Evolutionary conservation across 1,140 invertebrate genomes (phyloP).

Genomic region (Pectinophora gossypiella): DNA sequence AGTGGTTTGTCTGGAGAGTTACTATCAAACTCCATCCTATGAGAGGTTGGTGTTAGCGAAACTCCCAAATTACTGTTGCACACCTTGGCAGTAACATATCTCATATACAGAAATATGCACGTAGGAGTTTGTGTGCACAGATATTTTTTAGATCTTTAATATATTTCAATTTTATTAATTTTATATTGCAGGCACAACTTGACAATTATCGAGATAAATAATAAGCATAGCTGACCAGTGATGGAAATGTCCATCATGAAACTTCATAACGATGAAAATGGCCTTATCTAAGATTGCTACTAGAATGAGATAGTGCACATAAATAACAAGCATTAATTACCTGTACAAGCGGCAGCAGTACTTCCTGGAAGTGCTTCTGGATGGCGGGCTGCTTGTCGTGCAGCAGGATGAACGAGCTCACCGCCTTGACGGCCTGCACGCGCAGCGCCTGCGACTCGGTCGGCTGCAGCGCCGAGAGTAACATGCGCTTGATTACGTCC

Average conservation of each 20-base stretch:
- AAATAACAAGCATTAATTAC: no score
- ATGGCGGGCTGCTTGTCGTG: slow-evolving; percentile 94
- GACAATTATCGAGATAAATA: no score
- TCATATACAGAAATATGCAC: slow-evolving; percentile 33
- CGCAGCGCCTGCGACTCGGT: slow-evolving; percentile 82
- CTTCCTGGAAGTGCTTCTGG: slow-evolving; percentile 90
- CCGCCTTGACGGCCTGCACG: slow-evolving; percentile 89
- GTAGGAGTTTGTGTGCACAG: slow-evolving; percentile 53
- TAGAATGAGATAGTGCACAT: no score
- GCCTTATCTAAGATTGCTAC: no score
- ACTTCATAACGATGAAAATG: no score
- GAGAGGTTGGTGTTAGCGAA: slow-evolving; percentile 55
- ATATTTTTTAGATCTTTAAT: no score
- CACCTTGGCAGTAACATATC: slow-evolving; percentile 41
- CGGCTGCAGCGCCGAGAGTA: slow-evolving; percentile 87
- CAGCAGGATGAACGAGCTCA: slow-evolving; percentile 91
- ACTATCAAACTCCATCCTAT: slow-evolving; percentile 62
- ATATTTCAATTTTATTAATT: no score
- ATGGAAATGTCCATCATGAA: no score
- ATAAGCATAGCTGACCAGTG: no score
- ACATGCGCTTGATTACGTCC: slow-evolving; percentile 96
- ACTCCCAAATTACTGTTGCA: slow-evolving; percentile 46
- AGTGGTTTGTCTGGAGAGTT: slow-evolving; percentile 38
- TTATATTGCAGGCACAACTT: no score
- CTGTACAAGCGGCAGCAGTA: slow-evolving; percentile 86